phyloP scores from a whole-genome alignment of 2,113 vertebrate genomes.

The Tinamus guttatus region DNA sequence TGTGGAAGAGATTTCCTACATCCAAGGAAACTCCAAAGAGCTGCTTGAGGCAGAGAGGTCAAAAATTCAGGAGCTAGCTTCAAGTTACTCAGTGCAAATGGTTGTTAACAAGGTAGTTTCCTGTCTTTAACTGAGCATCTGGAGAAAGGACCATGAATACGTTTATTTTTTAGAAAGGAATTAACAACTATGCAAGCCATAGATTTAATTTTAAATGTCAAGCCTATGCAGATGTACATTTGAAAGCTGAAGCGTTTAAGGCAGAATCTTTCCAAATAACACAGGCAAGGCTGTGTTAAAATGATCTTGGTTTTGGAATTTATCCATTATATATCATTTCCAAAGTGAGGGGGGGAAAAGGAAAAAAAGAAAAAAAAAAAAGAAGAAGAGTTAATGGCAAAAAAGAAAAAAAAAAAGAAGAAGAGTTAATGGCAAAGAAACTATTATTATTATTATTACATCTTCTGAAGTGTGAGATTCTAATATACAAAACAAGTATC shows the following conservation, averaged over 20 bases:
- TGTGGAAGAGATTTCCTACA: not conserved
- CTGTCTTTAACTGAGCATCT: not conserved
- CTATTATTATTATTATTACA: not conserved
- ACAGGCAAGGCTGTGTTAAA: not conserved
- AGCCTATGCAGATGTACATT: not conserved
- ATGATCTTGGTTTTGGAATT: not conserved
- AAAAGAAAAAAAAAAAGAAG: not conserved
- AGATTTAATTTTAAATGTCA: slow-evolving; percentile 22
- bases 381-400: not conserved
- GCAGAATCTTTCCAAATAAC: not conserved
- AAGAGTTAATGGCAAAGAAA: not conserved
- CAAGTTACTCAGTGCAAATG: not conserved
- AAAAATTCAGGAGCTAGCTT: not conserved
- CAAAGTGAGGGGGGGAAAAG: not conserved
- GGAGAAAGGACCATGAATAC: not conserved
- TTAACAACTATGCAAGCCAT: not conserved
- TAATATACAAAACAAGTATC: not conserved
- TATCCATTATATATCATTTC: not conserved
- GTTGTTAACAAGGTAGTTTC: not conserved
- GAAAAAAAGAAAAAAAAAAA: not conserved
- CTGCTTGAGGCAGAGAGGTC: not conserved
- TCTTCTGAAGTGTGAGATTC: not conserved
- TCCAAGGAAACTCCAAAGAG: not conserved
- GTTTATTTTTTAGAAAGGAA: not conserved
- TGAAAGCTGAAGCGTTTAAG: not conserved